phyloP scores from a whole-genome alignment of 2,888 invertebrate genomes.

The Chrysina gloriosa region DNA sequence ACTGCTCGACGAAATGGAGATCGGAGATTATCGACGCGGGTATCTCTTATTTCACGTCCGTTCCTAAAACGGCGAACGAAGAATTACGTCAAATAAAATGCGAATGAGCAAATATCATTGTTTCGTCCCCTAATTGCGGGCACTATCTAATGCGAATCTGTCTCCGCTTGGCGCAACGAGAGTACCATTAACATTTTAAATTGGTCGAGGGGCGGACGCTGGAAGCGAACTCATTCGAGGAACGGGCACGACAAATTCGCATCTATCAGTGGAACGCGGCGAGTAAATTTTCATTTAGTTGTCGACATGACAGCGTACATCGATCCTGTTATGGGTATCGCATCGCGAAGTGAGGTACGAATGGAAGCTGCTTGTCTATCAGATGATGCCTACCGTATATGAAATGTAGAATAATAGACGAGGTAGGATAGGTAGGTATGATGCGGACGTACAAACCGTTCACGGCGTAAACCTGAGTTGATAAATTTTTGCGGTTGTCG shows the following conservation, averaged over 20 bases:
- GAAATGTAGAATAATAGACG: conserved; percentile 9
- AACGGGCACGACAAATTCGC: conserved; percentile 15
- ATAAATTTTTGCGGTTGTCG: too few relatives aligned
- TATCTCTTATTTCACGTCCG: conserved; percentile 37
- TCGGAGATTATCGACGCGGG: conserved; percentile 20
- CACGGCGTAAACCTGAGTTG: too few relatives aligned
- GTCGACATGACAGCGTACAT: background rate
- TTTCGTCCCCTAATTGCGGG: conserved; percentile 35
- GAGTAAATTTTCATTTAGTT: conserved; percentile 32
- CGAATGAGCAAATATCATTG: conserved; percentile 41
- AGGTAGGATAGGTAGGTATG: too few relatives aligned
- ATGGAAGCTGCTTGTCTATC: background rate
- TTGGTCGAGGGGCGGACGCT: background rate
- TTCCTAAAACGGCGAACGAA: conserved; percentile 26
- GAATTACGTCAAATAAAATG: conserved; percentile 36
- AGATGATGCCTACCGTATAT: background rate
- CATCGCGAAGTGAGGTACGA: background rate
- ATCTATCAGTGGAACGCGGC: conserved; percentile 3
- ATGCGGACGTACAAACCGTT: too few relatives aligned
- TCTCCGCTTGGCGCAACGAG: conserved; percentile 1
- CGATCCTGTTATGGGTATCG: conserved; percentile 3
- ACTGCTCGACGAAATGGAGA: conserved; percentile 24
- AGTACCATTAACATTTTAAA: conserved; percentile 22
- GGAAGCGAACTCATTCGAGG: background rate
- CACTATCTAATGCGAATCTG: conserved; percentile 30